Evolutionary conservation across 2,888 invertebrate genomes (phyloP), one percentile per base, ranked within the genome.

Genomic region (Cantharis lateralis): DNA sequence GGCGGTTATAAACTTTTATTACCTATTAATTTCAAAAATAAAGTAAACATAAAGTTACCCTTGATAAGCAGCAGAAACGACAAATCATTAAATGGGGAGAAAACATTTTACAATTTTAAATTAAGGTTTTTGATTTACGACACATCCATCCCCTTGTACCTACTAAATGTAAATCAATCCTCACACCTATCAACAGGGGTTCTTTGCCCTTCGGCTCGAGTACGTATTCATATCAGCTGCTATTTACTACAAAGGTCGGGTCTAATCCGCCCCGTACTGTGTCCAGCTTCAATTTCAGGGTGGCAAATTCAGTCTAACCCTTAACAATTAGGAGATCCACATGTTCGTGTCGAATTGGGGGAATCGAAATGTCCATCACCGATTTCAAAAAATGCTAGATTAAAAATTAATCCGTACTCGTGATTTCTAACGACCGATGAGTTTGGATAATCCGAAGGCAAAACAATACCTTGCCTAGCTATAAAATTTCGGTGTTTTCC

Each of bases 211-310:
- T 76, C 79, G 78, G 76, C 79, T 83, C 82, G 82, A 83, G 82
- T 80, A 81, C 79, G 80, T 83, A 83, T 84, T 84, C 83, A 84
- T 84, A 84, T 83, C 83, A 83, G 84, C 83, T 84, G 82, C 82
- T 84, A 83, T 83, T 83, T 83, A 83, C 68, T 82, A 80, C 79
- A 63, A 76, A 81, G 83, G 82, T 79, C 73, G 79, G 71, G 74
- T 80, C 80, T 83, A 81, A 82, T 83, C 80, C 82, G 77, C 82
- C 82, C 84, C 84, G 79, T 76, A 81, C 82, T 80, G 84, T 75
- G 81, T 81, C 83, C 81, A 81, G 82, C 83, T 85, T 84, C 84
- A 85, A 85, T 85, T 84, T 82, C 79, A 79, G 84, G 84, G 84
- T 84, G 83, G 82, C 81, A 82, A 83, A 82, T 82, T 81, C 81